These are phyloP conservation scores for Piezodorus guildinii DNA, from an alignment of 1,140 invertebrate species.

Conservation along the genomic window DNA sequence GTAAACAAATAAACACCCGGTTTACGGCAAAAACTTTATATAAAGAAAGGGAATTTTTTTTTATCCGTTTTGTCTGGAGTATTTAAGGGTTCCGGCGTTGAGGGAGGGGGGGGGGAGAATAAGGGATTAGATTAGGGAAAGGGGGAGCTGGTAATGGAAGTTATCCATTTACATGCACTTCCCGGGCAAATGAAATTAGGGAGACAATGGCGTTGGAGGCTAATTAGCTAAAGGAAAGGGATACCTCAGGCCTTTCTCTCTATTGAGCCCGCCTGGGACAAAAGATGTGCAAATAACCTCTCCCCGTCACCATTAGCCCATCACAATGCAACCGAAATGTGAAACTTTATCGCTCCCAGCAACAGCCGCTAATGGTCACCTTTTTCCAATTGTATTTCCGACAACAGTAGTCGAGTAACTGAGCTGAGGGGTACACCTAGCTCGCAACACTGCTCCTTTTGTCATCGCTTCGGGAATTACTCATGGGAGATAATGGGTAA, in stretches of 20 bases:
- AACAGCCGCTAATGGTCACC: too few relatives aligned
- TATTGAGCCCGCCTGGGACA: slow-evolving; percentile 1
- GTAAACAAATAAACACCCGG: too few relatives aligned
- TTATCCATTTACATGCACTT: slow-evolving; percentile 26
- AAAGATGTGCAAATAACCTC: slow-evolving; percentile 13
- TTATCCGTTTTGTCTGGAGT: too few relatives aligned
- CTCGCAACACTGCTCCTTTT: too few relatives aligned
- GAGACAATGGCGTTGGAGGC: slow-evolving; percentile 19
- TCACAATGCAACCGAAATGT: slow-evolving; percentile 7
- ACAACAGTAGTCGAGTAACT: too few relatives aligned
- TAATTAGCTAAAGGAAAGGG: slow-evolving; percentile 14
- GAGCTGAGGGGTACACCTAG: too few relatives aligned
- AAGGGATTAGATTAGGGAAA: slow-evolving; percentile 12
- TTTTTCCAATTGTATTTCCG: too few relatives aligned
- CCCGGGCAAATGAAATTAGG: slow-evolving; percentile 21
- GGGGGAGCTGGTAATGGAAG: slow-evolving; percentile 26
- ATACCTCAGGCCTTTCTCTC: slow-evolving; percentile 7
- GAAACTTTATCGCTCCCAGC: slow-evolving; percentile 2
- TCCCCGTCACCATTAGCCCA: slow-evolving; percentile 4
- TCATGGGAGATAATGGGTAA: too few relatives aligned
- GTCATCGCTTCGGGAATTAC: too few relatives aligned
- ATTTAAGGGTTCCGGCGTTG: too few relatives aligned
- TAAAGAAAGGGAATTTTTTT: too few relatives aligned
- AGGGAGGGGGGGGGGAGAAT: neutral
- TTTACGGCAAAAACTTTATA: too few relatives aligned